phyloP scores from a whole-genome alignment of 92 coral and sea anemone genomes.

The Epizoanthus ramosus region DNA sequence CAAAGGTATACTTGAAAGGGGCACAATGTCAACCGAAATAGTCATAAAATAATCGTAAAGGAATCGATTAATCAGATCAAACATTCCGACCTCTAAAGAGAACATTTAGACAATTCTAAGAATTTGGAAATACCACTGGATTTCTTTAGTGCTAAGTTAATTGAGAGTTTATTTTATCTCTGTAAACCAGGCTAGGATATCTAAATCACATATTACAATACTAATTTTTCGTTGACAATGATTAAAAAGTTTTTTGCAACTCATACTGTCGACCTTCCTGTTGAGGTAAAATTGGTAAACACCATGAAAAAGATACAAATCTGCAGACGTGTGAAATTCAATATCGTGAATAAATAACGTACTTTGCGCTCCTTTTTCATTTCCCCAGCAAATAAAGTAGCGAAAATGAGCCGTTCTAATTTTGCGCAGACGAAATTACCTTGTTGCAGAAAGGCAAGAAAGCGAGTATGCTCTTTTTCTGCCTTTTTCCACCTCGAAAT shows the following conservation, averaged over 20 bases:
- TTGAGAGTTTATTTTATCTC: background rate
- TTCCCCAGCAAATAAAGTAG: slow-evolving; percentile 42
- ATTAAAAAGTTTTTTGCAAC: background rate
- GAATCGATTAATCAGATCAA: slow-evolving; percentile 1
- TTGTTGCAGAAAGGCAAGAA: background rate
- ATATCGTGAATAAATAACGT: background rate
- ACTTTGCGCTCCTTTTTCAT: background rate
- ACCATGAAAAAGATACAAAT: slow-evolving; percentile 3
- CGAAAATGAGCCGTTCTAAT: slow-evolving; percentile 43
- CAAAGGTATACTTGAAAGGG: background rate
- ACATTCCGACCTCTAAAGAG: slow-evolving; percentile 24
- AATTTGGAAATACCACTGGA: slow-evolving; percentile 22
- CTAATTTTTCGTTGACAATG: background rate
- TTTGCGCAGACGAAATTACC: slow-evolving; percentile 2
- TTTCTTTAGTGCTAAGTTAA: slow-evolving; percentile 24
- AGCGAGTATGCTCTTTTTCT: background rate
- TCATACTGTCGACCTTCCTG: too few relatives aligned
- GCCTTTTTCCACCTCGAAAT: background rate
- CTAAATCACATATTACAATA: background rate
- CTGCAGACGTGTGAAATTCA: slow-evolving; percentile 3
- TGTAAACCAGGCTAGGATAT: background rate
- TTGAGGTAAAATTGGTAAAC: too few relatives aligned
- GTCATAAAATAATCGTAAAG: background rate
- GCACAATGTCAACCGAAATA: background rate
- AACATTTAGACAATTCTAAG: slow-evolving; percentile 23